A percentile compares a stretch with the other conserved stretches of the same genome.
Conservation (phyloP, 2,888 invertebrate species). For the Caenorhabditis wallacei region DNA sequence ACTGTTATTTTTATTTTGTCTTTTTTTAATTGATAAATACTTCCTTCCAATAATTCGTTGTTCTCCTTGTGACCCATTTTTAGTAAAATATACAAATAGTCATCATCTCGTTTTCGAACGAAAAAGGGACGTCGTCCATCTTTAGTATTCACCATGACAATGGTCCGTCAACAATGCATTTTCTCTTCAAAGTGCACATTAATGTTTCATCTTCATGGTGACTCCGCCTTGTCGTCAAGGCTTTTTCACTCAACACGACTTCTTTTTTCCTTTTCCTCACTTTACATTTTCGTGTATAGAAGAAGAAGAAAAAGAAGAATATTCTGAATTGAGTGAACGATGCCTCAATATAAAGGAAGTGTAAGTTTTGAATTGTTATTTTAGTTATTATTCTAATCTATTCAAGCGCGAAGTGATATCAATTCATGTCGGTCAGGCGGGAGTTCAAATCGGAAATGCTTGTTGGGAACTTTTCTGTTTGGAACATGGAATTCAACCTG, state of each 20-base stretch:
- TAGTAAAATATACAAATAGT: conserved; percentile 23
- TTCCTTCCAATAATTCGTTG: background rate
- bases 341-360: conserved; percentile 68
- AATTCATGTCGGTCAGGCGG: conserved; percentile 72
- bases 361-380: conserved; percentile 37
- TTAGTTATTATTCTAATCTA: background rate
- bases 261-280: conserved; percentile 1
- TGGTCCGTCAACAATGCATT: conserved; percentile 34
- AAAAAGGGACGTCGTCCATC: background rate
- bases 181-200: conserved; percentile 40
- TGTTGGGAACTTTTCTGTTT: conserved; percentile 86
- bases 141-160: conserved; percentile 50
- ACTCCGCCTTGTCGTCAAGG: conserved; percentile 36
- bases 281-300: conserved; percentile 32
- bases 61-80: background rate
- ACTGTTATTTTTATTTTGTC: too few relatives aligned
- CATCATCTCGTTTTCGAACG: background rate
- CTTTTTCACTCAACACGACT: background rate
- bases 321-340: conserved; percentile 8
- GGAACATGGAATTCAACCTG: conserved; percentile 86
- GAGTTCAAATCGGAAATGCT: conserved; percentile 84
- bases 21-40: too few relatives aligned
- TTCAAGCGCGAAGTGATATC: conserved; percentile 73
- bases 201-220: conserved; percentile 51
- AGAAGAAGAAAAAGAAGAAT: background rate